Evolutionary conservation across 2,888 invertebrate species (phyloP).

Genomic region (Ormyrus pomaceus): DNA sequence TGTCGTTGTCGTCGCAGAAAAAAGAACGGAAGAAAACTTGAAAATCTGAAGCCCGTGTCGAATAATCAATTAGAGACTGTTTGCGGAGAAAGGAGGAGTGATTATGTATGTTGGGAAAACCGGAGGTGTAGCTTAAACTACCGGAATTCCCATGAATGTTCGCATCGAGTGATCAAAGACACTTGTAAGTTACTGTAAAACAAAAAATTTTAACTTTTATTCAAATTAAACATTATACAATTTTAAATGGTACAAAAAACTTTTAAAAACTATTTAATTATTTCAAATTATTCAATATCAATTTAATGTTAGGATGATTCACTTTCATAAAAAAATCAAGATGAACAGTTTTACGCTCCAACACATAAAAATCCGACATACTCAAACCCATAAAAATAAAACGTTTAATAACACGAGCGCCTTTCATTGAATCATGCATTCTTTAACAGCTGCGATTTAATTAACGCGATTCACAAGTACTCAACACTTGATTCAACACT

Average conservation of each 20-base stretch:
- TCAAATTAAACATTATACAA: too few species aligned
- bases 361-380: too few species aligned
- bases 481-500: not conserved
- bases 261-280: too few species aligned
- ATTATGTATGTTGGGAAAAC: not conserved
- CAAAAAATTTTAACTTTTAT: too few species aligned
- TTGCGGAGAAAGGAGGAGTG: not conserved
- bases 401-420: too few species aligned
- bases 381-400: too few species aligned
- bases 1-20: not conserved
- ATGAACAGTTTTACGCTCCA: too few species aligned
- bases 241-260: too few species aligned
- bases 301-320: too few species aligned
- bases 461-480: not conserved
- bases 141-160: not conserved
- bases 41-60: not conserved
- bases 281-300: too few species aligned
- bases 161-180: not conserved
- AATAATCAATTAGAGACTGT: not conserved
- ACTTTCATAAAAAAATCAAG: too few species aligned
- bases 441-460: not conserved
- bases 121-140: not conserved
- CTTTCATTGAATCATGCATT: too few species aligned
- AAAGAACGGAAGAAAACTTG: not conserved
- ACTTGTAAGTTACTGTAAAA: conserved; percentile 5